Conservation (phyloP, 2,113 vertebrate genomes). For the Apodemus speciosus region DNA sequence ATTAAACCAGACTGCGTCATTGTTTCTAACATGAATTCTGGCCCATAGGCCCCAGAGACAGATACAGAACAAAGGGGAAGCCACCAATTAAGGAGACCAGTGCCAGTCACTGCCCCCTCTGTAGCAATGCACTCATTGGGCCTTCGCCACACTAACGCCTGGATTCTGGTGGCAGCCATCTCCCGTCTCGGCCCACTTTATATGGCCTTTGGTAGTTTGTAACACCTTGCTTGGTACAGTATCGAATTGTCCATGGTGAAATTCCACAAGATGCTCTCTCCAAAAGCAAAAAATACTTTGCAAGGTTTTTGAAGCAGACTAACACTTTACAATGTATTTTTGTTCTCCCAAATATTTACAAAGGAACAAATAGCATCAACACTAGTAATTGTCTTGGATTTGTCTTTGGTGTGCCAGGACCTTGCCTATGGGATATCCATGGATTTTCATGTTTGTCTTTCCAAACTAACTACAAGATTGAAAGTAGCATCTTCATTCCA, state of each 20-base stretch:
- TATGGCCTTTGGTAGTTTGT: neutral
- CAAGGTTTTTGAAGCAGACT: neutral
- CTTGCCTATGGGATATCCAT: neutral
- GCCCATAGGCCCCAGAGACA: neutral
- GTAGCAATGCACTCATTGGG: neutral
- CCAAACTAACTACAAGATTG: neutral
- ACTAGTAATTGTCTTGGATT: neutral
- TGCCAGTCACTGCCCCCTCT: neutral
- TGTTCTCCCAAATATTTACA: neutral
- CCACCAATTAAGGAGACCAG: neutral
- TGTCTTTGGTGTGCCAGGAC: neutral
- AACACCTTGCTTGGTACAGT: accelerated
- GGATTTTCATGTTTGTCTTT: neutral
- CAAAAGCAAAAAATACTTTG: neutral
- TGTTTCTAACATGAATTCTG: neutral
- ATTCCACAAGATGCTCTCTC: neutral
- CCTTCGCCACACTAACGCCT: neutral
- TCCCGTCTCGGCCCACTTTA: neutral
- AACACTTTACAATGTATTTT: neutral
- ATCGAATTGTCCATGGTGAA: neutral
- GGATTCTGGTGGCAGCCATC: neutral
- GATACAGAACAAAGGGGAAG: neutral
- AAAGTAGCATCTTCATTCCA: neutral
- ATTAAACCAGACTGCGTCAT: neutral
- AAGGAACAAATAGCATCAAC: neutral